phyloP scores from a whole-genome alignment of 2,113 vertebrate species.

The Recurvirostra avosetta region DNA sequence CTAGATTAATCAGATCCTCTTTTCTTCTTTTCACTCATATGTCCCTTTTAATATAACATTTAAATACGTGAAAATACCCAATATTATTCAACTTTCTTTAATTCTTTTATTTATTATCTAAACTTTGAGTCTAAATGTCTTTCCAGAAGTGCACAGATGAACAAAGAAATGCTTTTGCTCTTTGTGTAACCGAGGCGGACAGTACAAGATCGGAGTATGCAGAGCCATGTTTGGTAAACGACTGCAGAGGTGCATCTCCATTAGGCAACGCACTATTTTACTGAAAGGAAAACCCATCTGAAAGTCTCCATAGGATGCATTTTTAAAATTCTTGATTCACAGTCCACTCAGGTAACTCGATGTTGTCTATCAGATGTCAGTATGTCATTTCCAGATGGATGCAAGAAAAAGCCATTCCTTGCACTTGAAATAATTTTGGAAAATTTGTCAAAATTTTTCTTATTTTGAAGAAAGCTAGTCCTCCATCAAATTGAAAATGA shows the following conservation, averaged over 20 bases:
- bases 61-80: background rate
- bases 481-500: background rate
- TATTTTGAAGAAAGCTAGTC: background rate
- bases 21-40: background rate
- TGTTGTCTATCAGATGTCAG: background rate
- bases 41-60: background rate
- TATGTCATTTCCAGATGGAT: background rate
- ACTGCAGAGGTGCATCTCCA: background rate
- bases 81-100: background rate
- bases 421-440: background rate
- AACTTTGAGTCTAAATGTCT: background rate
- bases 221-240: background rate
- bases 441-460: background rate
- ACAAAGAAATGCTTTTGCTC: background rate
- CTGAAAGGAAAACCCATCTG: background rate
- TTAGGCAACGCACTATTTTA: background rate
- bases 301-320: background rate
- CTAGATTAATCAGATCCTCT: background rate
- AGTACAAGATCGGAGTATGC: background rate
- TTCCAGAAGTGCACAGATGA: background rate
- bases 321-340: background rate
- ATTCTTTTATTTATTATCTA: background rate
- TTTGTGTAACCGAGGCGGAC: background rate
- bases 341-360: background rate
- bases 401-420: background rate